These are phyloP conservation scores for Vulpes lagopus DNA, from an alignment of 2,113 vertebrate genomes.

Conservation along the genomic window DNA sequence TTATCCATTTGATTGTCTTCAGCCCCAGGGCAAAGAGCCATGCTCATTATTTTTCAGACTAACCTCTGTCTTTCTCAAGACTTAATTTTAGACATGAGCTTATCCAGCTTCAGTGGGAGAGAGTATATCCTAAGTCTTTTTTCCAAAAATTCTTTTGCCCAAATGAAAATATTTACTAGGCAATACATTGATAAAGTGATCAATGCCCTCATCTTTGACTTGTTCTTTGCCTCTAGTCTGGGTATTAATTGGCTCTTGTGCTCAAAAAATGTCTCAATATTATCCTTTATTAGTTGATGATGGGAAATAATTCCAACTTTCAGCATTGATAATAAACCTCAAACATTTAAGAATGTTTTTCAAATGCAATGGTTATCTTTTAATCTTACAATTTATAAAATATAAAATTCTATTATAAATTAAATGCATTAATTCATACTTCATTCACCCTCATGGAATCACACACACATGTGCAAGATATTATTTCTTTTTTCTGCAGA, in stretches of 20 bases:
- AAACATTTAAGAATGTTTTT: background rate
- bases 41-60: background rate
- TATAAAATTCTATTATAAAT: background rate
- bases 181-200: background rate
- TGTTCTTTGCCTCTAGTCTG: background rate
- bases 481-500: background rate
- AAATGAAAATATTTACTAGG: slow-evolving; percentile 19
- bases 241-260: background rate
- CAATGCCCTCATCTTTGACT: background rate
- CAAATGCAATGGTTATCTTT: background rate
- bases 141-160: background rate
- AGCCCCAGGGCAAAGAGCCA: background rate
- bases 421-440: background rate
- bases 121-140: background rate
- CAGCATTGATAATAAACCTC: background rate
- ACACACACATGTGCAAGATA: background rate
- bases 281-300: background rate
- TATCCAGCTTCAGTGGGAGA: background rate
- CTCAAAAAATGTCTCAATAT: background rate
- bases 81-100: background rate
- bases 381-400: background rate
- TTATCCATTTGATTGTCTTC: background rate
- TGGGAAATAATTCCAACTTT: background rate
- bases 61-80: background rate
- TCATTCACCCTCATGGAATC: background rate